Conservation (phyloP, 64 coral and sea anemone species). For the Anthopleura sola region DNA sequence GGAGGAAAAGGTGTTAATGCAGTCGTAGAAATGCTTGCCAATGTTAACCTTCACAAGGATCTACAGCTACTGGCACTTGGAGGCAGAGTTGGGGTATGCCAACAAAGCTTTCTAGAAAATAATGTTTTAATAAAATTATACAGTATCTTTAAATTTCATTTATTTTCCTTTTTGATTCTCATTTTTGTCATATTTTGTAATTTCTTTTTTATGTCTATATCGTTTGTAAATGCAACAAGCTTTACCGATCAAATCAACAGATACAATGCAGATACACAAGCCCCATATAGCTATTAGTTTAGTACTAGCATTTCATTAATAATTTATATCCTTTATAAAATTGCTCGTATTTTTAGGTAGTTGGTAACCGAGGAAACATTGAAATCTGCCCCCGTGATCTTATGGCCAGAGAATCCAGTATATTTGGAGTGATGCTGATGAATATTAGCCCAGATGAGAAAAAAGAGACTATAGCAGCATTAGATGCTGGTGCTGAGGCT, state of each 20-base stretch:
- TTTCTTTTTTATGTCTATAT: too few species aligned
- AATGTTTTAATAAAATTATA: too few species aligned
- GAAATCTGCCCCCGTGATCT: constrained; percentile 83
- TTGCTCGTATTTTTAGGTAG: too few species aligned
- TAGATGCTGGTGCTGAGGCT: constrained; percentile 52
- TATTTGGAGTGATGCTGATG: constrained; percentile 71
- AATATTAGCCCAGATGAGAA: constrained; percentile 36
- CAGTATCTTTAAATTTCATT: too few species aligned
- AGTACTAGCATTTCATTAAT: too few species aligned
- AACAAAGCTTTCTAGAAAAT: background rate
- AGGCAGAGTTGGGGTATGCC: constrained; percentile 81
- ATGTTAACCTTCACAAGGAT: constrained; percentile 73
- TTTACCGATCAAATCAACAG: too few species aligned
- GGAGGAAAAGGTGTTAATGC: constrained; percentile 65
- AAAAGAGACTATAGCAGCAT: constrained; percentile 59
- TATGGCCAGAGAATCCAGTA: constrained; percentile 92
- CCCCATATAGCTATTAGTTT: too few species aligned
- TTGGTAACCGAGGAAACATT: constrained; percentile 89
- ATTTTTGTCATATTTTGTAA: too few species aligned
- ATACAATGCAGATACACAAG: too few species aligned
- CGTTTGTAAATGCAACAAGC: too few species aligned
- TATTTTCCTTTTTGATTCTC: too few species aligned
- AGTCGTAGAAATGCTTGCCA: constrained; percentile 92
- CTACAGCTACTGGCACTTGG: constrained; percentile 61
- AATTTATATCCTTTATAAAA: too few species aligned